Percentiles rank a stretch among this genome's conserved stretches.
These are phyloP conservation scores for Priocnemis perturbator DNA, from an alignment of 2,888 invertebrate species.

Conservation along the genomic window DNA sequence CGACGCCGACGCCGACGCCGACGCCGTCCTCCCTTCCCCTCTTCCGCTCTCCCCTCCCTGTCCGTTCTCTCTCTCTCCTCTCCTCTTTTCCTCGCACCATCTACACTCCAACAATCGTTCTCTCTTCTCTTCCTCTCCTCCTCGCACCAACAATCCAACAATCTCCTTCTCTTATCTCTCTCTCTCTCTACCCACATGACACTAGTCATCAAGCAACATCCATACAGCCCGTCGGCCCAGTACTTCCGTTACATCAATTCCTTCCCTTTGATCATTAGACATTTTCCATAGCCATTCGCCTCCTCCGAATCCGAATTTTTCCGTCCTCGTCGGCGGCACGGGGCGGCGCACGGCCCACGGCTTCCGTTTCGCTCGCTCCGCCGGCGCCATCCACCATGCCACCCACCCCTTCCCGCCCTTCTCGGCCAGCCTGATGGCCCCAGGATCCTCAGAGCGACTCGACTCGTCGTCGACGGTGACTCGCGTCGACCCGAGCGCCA, in stretches of 20 bases:
- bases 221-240: no score
- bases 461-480: conserved; percentile 51
- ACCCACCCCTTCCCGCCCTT: conserved; percentile 43
- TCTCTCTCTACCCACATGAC: conserved; percentile 20
- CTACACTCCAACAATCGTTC: conserved; percentile 11
- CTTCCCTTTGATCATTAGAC: no score
- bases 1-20: no score
- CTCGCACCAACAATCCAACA: neutral
- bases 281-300: conserved; percentile 15
- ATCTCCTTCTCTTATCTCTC: neutral
- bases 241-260: no score
- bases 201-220: no score
- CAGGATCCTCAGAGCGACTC: conserved; percentile 56
- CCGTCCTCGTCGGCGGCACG: conserved; percentile 2
- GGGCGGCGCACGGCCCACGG: neutral
- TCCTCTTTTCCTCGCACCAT: conserved; percentile 25
- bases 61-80: conserved; percentile 18
- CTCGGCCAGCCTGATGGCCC: conserved; percentile 39
- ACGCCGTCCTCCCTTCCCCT: conserved; percentile 35
- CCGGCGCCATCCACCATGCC: conserved; percentile 21
- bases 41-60: conserved; percentile 43
- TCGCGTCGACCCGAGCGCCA: conserved; percentile 50
- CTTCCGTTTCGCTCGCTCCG: no score
- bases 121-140: neutral
- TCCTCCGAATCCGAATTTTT: conserved; percentile 16